Base-by-base conservation (phyloP, 1,140 invertebrate genomes). In the Brachionus paranguensis region DNA sequence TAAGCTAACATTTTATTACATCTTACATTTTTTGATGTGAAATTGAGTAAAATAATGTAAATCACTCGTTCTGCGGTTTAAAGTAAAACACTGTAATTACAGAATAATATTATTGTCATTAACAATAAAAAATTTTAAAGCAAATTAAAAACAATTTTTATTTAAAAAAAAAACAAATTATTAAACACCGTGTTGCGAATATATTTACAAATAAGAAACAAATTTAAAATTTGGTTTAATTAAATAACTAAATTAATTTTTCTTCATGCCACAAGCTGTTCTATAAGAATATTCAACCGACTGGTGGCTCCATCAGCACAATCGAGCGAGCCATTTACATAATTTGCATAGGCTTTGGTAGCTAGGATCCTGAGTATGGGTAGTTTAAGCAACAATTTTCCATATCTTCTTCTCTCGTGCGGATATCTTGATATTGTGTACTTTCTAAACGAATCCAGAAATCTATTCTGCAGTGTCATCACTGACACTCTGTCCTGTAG, bases 381-480 rank as follows among this genome's bases (percentile, higher is more conserved):
- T 1, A 81, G 29, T 81, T 81, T 81, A 14, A 81, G 53, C n/a
- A 81, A 27, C 20, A 81, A 27, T 68, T 37, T 37, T 2, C 78
- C 78, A 29, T 64, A 81, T 10, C 78, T 27, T 24, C 78, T 24
- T 68, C 78, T 64, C 29, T 81, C 78, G 4, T 81, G 78, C 14
- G 78, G 78, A 47, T 81, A 81, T 27, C 78, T 37, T 20, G 78
- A 81, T 17, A 81, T 81, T 29, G 78, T 81, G 33, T 81, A 81
- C 20, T 81, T 81, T 43, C 78, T 37, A 43, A 81, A 81, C 27
- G 78, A 81, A 37, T 81, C 78, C 41, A 81, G 37, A 64, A 45
- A 81, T 60, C 29, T 60, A 14, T 60, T 64, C 43, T 81, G 78
- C 20, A 68, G 14, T 29, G 29, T 24, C n/a, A 64, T 20, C n/a